Conservation (phyloP, 2,888 invertebrate genomes). For the Ceratothoa steindachneri region DNA sequence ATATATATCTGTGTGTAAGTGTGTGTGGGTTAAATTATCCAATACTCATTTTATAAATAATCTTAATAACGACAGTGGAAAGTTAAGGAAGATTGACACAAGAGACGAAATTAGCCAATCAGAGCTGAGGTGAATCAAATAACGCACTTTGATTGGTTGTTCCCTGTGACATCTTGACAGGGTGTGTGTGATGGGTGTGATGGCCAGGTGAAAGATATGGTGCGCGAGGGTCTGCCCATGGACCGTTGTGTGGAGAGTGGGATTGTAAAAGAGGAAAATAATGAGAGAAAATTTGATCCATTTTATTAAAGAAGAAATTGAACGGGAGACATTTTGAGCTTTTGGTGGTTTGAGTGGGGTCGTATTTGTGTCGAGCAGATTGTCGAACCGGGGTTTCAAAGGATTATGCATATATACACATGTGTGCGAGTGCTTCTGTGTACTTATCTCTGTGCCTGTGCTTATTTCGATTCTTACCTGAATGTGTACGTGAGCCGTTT, state of each 20-base stretch:
- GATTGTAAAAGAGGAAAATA: neutral
- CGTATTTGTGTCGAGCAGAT: too few species aligned
- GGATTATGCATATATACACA: too few species aligned
- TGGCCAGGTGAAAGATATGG: constrained; percentile 8
- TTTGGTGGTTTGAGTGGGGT: too few species aligned
- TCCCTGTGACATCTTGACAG: neutral
- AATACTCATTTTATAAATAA: neutral
- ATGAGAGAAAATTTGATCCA: neutral
- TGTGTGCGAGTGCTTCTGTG: too few species aligned
- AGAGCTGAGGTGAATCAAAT: neutral
- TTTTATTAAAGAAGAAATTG: neutral
- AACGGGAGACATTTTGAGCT: neutral
- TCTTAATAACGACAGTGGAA: neutral
- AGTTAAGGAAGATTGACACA: neutral
- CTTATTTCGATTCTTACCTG: too few species aligned
- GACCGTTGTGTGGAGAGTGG: neutral
- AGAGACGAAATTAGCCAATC: neutral
- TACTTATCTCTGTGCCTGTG: too few species aligned
- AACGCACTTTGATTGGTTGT: neutral
- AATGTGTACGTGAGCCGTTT: too few species aligned
- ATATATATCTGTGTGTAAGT: neutral
- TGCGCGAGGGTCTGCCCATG: neutral
- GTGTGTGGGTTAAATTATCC: neutral
- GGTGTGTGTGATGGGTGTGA: too few species aligned
- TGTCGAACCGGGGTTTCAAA: too few species aligned